Base-by-base conservation (phyloP, 1,140 invertebrate species). In the Carposina sasakii region DNA sequence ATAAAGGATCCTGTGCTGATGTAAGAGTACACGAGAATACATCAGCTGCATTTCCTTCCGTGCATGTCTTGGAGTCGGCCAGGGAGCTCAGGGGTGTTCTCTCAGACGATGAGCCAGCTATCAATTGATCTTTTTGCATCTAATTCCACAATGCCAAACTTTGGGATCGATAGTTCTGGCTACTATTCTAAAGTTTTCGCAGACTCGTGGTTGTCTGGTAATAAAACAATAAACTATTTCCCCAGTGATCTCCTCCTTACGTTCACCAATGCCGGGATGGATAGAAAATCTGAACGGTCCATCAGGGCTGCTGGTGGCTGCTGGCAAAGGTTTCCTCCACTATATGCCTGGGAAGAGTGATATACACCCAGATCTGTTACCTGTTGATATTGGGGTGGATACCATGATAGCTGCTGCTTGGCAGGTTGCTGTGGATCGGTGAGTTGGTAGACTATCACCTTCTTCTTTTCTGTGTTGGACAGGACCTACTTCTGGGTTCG, bases 241-340 rank as follows among this genome's bases (percentile, higher is more conserved):
- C 9, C 3, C 54, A 85, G 81, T 85, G 30, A 60, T 81, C 2
- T 77, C 73, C 0, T 48, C 81, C 0, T 55, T 76, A 0, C 54
- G 60, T 0, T 45, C 69, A 3, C 89, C 89, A 0, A 68, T 87
- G 15, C 79, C 86, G 1, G 91, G 93, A 1, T 96, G 94, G 94
- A 91, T 96, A 1, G 95, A 97, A 72, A 97, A 96, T 71, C 88
- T 94, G 39, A 96, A 96, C 85, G 95, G 95, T n/a, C 93, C 94
- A 1, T 94, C 93, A 31, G 94, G 91, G 0, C 60, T 91, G 2
- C 63, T 90, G 1, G 89, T 87, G 3, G 90, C 87, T 0, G 87
- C 87, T 9, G 91, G 91, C 16, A 92, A 93, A 69, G 94, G 94
- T 1, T 70, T 95, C 2, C 77, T 96, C 1, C 87, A 90, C 41